Base-by-base conservation (phyloP, 2,797 vertebrate species). In the Lindbergichthys nudifrons region DNA sequence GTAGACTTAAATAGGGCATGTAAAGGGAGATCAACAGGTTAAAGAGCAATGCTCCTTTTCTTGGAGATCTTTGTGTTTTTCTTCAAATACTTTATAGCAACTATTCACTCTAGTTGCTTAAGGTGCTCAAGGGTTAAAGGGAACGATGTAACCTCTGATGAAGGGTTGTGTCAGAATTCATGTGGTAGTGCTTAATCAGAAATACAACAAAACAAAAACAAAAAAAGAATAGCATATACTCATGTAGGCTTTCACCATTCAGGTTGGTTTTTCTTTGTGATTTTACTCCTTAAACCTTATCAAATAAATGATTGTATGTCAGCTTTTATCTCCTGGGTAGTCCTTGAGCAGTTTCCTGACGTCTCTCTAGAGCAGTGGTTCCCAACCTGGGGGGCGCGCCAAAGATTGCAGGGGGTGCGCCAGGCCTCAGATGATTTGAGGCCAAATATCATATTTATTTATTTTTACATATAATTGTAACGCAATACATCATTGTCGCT, bases 231-330 rank as follows among this genome's bases (percentile, higher is more conserved):
- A 23, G 16, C 13, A 2, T 43, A 18, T 48, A 48, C 52, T 71
- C 75, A 43, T 41, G 56, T 8, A 64, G 50, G 54, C 67, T 77
- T 59, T 64, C 57, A 82, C 51, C 50, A 48, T 52, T 60, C 50
- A 50, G 3, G 9, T 50, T 70, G 19, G 46, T 63, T 47, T n/a
- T 72, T 58, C 32, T 36, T 36, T 9, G 32, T 9, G 32, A 64
- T 65, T 69, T 61, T n/a, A 50, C 14, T 10, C 18, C 30, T 32
- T 16, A 19, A 60, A 60, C 11, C 23, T 42, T 12, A 23, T 16
- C 32, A 67, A 70, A 59, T 15, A 19, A 42, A 64, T 64, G 0
- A 60, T 62, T 58, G 63, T 16, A 3, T 26, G 8, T 2, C 8
- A 3, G 19, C 61, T 63, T 47, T 54, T 14, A 65, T 57, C 36